phyloP scores from a whole-genome alignment of 2,888 invertebrate species.

The Lottia scabra region DNA sequence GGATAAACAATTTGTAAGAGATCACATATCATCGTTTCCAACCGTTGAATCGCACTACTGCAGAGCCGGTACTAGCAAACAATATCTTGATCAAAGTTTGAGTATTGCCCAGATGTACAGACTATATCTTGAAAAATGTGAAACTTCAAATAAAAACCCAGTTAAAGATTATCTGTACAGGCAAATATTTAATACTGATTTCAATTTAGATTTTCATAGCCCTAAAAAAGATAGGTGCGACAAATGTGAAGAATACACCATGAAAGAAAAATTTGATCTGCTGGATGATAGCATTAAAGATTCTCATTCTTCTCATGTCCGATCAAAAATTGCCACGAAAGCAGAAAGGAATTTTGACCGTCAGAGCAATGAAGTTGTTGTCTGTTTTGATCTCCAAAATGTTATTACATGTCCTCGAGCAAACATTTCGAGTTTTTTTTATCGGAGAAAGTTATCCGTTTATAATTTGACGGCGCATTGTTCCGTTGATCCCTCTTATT shows the following conservation, averaged over 20 bases:
- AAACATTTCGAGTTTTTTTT: conserved; percentile 10
- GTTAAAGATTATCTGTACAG: conserved; percentile 8
- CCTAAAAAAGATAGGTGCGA: conserved; percentile 12
- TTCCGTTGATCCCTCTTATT: background rate
- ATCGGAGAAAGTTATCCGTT: background rate
- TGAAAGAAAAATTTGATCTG: background rate
- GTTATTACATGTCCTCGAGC: conserved; percentile 9
- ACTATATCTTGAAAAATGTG: conserved; percentile 9
- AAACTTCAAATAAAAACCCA: background rate
- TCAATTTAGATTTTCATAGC: background rate
- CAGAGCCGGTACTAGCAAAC: background rate
- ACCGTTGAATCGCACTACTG: conserved; percentile 12
- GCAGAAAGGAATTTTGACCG: background rate
- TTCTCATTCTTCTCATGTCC: background rate
- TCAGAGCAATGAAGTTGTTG: background rate
- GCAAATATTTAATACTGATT: background rate
- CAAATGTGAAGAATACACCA: conserved; percentile 1
- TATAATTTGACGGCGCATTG: background rate
- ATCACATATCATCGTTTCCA: conserved; percentile 8
- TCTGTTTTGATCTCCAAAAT: conserved; percentile 18
- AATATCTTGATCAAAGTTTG: background rate
- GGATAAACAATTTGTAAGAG: background rate
- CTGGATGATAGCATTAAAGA: background rate
- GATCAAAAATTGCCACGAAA: conserved; percentile 5
- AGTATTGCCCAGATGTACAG: conserved; percentile 6